Evolutionary conservation across 2,113 vertebrate genomes (phyloP).

Genomic region (Lamprologus lemairii): DNA sequence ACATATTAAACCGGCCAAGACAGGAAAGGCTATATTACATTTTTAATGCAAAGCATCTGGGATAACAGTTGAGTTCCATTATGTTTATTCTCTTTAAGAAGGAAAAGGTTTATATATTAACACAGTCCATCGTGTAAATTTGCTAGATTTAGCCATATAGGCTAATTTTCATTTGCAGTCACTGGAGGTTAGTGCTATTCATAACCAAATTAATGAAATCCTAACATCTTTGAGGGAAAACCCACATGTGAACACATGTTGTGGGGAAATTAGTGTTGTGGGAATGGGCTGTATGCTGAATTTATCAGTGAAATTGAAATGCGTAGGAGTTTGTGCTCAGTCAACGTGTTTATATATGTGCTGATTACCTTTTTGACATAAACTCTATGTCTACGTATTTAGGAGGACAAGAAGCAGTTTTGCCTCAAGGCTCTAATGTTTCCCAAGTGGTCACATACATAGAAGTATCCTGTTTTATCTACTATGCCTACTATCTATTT

Average conservation of each 20-base stretch:
- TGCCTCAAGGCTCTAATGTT: not conserved
- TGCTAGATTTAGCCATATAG: not conserved
- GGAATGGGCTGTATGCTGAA: not conserved
- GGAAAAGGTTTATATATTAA: not conserved
- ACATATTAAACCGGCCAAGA: not conserved
- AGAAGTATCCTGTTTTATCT: not conserved
- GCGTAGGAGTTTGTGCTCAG: not conserved
- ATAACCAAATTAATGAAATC: not conserved
- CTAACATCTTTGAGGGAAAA: not conserved
- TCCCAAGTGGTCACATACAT: not conserved
- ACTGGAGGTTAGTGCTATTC: not conserved
- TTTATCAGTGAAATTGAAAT: not conserved
- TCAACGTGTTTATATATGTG: not conserved
- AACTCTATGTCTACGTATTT: not conserved
- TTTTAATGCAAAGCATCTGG: not conserved
- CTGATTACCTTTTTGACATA: not conserved
- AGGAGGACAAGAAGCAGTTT: not conserved
- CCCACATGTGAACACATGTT: not conserved
- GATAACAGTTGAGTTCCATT: not conserved
- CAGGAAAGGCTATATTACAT: not conserved
- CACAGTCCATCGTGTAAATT: not conserved
- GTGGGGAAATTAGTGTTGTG: not conserved
- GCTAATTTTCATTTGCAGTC: not conserved
- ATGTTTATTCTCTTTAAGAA: not conserved
- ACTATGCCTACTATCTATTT: not conserved